Percentiles rank a stretch among this genome's conserved stretches.
Evolutionary conservation across 2,888 invertebrate species (phyloP).

Genomic region (Ectropis crepuscularia): DNA sequence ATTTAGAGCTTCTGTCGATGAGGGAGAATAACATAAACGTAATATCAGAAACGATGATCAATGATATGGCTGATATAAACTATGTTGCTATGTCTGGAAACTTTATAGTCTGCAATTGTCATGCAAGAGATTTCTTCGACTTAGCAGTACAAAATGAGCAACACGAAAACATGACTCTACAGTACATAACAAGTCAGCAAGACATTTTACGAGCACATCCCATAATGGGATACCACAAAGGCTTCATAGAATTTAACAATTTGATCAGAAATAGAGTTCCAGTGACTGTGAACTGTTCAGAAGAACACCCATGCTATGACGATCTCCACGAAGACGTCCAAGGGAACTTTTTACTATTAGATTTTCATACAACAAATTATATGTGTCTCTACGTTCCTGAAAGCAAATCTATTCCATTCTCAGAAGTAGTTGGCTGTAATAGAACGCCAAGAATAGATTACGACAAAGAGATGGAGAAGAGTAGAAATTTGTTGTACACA

Average conservation of each 20-base stretch:
- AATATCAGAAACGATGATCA: constrained; percentile 82
- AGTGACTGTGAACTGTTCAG: constrained; percentile 41
- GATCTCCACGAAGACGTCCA: constrained; percentile 38
- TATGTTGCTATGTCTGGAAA: constrained; percentile 84
- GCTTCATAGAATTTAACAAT: constrained; percentile 53
- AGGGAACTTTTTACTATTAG: constrained; percentile 58
- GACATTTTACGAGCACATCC: not conserved
- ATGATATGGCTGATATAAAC: constrained; percentile 76
- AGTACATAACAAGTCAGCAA: constrained; percentile 4
- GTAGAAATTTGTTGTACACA: constrained; percentile 47
- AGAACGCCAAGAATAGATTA: constrained; percentile 39
- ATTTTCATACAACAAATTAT: constrained; percentile 53
- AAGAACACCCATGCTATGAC: constrained; percentile 27
- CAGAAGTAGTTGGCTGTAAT: constrained; percentile 51
- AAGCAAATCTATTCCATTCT: constrained; percentile 46
- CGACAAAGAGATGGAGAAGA: constrained; percentile 39
- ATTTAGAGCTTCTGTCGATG: constrained; percentile 73
- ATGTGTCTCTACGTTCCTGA: constrained; percentile 54
- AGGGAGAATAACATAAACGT: constrained; percentile 83
- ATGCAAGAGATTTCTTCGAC: constrained; percentile 79
- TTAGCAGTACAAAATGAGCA: constrained; percentile 55
- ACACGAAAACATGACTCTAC: not conserved
- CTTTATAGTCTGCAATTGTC: constrained; percentile 85
- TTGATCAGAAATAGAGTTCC: constrained; percentile 47
- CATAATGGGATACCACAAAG: constrained; percentile 50